phyloP scores from a whole-genome alignment of 92 coral and sea anemone species.

The Phenganax stokvisi region DNA sequence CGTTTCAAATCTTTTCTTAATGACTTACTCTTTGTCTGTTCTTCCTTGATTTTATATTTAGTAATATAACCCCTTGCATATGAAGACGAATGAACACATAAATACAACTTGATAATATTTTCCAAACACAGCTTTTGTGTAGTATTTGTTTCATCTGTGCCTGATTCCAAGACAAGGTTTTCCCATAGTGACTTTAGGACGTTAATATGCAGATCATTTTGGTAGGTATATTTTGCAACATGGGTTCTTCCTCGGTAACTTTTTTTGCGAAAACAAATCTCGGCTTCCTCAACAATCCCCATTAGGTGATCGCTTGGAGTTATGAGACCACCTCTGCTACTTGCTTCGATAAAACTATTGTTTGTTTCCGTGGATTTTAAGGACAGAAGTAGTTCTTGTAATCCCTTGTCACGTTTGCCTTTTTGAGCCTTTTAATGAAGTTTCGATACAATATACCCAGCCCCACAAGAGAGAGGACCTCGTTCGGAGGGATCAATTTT shows the following conservation, averaged over 20 bases:
- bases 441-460: conserved; percentile 5
- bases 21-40: neutral
- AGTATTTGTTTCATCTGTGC: neutral
- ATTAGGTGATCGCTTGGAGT: neutral
- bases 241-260: neutral
- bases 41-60: neutral
- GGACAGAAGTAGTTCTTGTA: neutral
- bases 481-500: neutral
- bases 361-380: neutral
- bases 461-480: neutral
- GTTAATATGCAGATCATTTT: neutral
- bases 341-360: neutral
- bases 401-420: neutral
- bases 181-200: neutral
- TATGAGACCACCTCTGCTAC: conserved; percentile 4
- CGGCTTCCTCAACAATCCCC: conserved; percentile 1
- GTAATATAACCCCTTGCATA: conserved; percentile 4
- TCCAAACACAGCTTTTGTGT: neutral
- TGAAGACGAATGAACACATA: neutral
- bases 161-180: neutral
- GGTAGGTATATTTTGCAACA: neutral
- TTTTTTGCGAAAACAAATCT: conserved; percentile 4
- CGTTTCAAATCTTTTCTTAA: neutral
- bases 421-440: neutral
- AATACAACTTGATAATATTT: conserved; percentile 2